A percentile compares a stretch with the other conserved stretches of the same genome.
Conservation (phyloP, 2,113 vertebrate species). For the Excalfactoria chinensis region DNA sequence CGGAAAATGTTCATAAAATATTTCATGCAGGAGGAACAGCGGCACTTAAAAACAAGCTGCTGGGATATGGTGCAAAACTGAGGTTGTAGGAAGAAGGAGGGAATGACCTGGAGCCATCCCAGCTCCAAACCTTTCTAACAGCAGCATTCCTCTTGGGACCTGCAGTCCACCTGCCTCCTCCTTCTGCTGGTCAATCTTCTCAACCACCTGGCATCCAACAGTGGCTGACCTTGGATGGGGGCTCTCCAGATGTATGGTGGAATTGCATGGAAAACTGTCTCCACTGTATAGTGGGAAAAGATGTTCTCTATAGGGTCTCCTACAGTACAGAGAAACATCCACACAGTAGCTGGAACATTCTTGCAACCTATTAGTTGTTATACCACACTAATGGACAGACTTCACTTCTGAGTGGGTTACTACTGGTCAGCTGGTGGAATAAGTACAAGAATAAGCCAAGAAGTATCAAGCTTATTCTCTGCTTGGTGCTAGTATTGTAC, state of each 20-base stretch:
- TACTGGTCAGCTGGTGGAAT: neutral
- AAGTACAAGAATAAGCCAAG: too few species aligned
- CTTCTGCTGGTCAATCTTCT: neutral
- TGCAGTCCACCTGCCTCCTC: rapidly evolving
- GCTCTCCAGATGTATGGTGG: neutral
- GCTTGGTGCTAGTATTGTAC: neutral
- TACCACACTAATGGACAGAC: neutral
- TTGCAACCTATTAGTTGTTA: neutral
- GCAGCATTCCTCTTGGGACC: neutral
- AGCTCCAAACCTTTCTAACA: neutral
- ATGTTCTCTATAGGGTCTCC: neutral
- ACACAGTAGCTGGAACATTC: neutral
- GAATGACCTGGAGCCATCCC: neutral
- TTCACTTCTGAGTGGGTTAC: neutral
- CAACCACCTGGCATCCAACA: neutral
- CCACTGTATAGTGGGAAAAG: neutral
- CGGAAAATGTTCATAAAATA: neutral
- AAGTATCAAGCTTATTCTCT: neutral
- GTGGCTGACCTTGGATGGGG: neutral
- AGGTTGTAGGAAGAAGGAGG: rapidly evolving
- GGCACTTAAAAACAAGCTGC: neutral
- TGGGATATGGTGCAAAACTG: neutral
- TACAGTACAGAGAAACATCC: rapidly evolving
- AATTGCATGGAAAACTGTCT: too few species aligned
- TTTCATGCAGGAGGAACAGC: neutral